phyloP scores from a whole-genome alignment of 1,140 invertebrate species.

The Maniola jurtina region DNA sequence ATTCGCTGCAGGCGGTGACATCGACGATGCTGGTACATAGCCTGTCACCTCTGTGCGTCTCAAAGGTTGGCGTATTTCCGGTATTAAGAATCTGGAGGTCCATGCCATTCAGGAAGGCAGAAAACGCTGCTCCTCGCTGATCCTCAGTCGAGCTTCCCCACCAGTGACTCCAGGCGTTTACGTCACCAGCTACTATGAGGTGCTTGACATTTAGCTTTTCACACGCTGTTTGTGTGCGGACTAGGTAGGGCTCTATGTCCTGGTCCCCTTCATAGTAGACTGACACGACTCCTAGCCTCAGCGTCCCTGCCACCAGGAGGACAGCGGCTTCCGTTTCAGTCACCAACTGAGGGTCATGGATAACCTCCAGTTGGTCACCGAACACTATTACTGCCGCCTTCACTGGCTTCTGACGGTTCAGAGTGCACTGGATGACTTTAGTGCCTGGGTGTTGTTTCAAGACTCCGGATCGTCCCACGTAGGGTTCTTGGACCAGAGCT shows the following conservation, averaged over 20 bases:
- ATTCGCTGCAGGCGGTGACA: conserved; percentile 20
- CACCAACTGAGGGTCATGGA: conserved; percentile 34
- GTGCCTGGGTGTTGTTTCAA: conserved; percentile 20
- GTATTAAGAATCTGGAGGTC: conserved; percentile 36
- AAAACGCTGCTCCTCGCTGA: conserved; percentile 25
- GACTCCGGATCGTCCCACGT: conserved; percentile 21
- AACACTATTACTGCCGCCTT: conserved; percentile 27
- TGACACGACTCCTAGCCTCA: conserved; percentile 32
- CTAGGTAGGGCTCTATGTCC: conserved; percentile 6
- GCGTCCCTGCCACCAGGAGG: conserved; percentile 9
- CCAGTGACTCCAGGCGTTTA: conserved; percentile 47
- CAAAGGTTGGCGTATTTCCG: conserved; percentile 38
- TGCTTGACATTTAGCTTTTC: not conserved
- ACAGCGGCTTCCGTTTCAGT: conserved; percentile 37
- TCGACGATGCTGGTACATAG: conserved; percentile 30
- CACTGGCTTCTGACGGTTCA: conserved; percentile 32
- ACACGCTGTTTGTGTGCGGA: not conserved
- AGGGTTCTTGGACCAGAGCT: conserved; percentile 26
- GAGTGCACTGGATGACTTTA: not conserved
- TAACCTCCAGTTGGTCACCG: conserved; percentile 29
- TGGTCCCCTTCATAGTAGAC: conserved; percentile 38
- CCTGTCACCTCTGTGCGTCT: conserved; percentile 22
- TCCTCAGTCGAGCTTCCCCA: conserved; percentile 42
- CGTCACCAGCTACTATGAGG: conserved; percentile 20
- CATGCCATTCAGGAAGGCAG: conserved; percentile 26